Base-by-base conservation (phyloP, 2,113 vertebrate genomes). In the Laterallus jamaicensis region DNA sequence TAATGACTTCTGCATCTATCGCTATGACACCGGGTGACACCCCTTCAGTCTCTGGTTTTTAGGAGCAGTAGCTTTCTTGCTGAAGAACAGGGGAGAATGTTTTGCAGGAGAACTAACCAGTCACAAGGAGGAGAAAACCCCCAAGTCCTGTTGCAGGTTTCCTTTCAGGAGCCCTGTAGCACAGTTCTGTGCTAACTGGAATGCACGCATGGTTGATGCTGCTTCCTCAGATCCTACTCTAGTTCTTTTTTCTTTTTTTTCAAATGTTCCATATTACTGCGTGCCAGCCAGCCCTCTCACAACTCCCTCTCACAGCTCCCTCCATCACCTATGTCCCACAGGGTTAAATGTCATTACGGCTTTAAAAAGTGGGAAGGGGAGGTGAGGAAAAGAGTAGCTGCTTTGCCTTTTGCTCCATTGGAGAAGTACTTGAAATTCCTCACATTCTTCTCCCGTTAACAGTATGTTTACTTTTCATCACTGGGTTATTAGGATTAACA, bases 371-470 rank as follows among this genome's bases (percentile, higher is more conserved):
- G 44, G 78, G 90, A 90, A 93, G 59, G 81, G 49, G 78, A 95
- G 90, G 70, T 73, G 64, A 59, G 66, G 88, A 78, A 84, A 52
- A 98, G 70, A 97, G 95, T 94, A 94, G 62, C 93, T 90, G 93
- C 88, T 97, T 93, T 93, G 98, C 96, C 96, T 98, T 98, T 95
- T 94, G 97, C 93, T 97, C 97, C 96, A 96, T 98, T 98, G 98
- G 97, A 97, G 97, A 98, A 99, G 98, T 98, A 98, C 98, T 99
- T 98, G 98, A 98, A 98, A 99, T 99, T 99, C 98, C 97, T 98
- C 97, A 97, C 98, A 98, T 99, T 98, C 98, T 98, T 98, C 97
- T 96, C 95, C 95, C 92, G 97, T 98, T 98, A 98, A 98, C 98
- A 98, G 98, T 97, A 82, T 98, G 98, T 98, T 98, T 98, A 98